These are phyloP conservation scores for Peucedramus taeniatus DNA, from an alignment of 2,113 vertebrate species.

Conservation along the genomic window DNA sequence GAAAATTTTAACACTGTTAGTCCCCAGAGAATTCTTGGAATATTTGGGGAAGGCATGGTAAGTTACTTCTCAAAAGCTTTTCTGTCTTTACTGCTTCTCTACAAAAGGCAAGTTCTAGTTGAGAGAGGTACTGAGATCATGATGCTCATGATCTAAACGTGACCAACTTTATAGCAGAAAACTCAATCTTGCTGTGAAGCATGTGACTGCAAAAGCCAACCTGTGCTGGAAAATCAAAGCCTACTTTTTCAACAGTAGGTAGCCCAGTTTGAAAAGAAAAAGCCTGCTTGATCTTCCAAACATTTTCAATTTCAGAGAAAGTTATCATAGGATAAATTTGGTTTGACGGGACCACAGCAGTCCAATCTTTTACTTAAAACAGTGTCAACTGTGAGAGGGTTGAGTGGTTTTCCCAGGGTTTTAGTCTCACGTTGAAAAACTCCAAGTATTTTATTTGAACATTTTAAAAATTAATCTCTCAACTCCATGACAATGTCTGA, in stretches of 20 bases:
- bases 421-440: neutral
- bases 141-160: neutral
- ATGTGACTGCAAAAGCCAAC: neutral
- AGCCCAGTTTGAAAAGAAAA: neutral
- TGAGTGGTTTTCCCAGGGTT: neutral
- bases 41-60: neutral
- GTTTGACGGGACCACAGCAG: neutral
- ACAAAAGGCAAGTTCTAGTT: neutral
- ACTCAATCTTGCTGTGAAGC: neutral
- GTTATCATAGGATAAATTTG: neutral
- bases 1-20: neutral
- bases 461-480: neutral
- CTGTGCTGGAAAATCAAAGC: neutral
- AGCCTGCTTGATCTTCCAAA: neutral
- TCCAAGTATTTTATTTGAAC: neutral
- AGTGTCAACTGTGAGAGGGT: neutral
- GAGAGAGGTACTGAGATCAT: neutral
- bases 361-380: neutral
- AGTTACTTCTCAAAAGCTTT: neutral
- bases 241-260: neutral
- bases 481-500: neutral
- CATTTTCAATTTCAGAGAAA: neutral
- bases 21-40: neutral
- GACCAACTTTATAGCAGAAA: neutral
- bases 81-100: neutral